A percentile compares a stretch with the other conserved stretches of the same genome.
phyloP scores from a whole-genome alignment of 2,888 invertebrate species.

The Anthophora plumipes region DNA sequence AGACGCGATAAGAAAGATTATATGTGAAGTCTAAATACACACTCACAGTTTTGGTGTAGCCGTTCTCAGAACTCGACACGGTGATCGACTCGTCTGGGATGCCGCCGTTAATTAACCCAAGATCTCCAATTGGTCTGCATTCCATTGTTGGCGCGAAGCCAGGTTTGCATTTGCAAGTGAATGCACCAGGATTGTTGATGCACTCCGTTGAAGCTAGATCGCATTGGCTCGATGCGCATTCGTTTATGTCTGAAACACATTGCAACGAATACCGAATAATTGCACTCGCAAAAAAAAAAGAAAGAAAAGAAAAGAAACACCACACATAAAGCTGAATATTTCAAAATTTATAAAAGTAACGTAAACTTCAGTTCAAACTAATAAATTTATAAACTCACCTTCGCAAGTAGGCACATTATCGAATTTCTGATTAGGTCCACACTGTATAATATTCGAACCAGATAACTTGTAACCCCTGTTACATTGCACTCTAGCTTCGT shows the following conservation, averaged over 20 bases:
- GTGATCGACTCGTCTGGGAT: constrained; percentile 95
- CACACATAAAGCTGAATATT: no score
- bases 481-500: constrained; percentile 96
- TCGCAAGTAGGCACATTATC: constrained; percentile 94
- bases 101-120: constrained; percentile 94
- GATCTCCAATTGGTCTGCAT: constrained; percentile 95
- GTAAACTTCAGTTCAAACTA: not conserved
- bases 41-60: constrained; percentile 92
- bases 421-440: constrained; percentile 93
- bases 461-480: constrained; percentile 95
- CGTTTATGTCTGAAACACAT: constrained; percentile 91
- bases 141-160: constrained; percentile 95
- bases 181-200: constrained; percentile 94
- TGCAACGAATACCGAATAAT: no score
- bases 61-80: constrained; percentile 92
- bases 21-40: not conserved
- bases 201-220: constrained; percentile 96
- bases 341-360: no score
- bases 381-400: constrained; percentile 83
- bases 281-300: no score
- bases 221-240: constrained; percentile 95
- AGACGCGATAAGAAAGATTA: no score
- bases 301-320: no score
- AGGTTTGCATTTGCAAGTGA: constrained; percentile 93
- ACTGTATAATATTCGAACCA: constrained; percentile 93